A percentile compares a stretch with the other conserved stretches of the same genome.
Evolutionary conservation across 1,140 invertebrate genomes (phyloP).

Genomic region (Pseudomyrmex sp.): DNA sequence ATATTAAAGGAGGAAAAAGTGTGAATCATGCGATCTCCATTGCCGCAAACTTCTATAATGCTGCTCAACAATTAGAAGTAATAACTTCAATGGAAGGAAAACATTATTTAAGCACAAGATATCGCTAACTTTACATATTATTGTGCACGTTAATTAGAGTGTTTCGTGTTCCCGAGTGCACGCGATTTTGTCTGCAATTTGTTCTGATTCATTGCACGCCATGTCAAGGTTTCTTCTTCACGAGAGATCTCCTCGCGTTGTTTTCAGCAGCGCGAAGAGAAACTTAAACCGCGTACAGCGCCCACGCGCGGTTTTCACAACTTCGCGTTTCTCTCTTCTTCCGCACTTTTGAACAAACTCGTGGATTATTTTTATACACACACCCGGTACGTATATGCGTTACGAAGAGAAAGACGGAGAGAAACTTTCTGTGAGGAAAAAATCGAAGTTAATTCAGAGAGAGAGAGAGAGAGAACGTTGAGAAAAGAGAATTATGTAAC

Average conservation of each 20-base stretch:
- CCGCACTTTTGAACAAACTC: background rate
- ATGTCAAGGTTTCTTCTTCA: slow-evolving; percentile 47
- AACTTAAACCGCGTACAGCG: background rate
- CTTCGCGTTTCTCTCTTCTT: background rate
- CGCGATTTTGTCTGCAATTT: slow-evolving; percentile 47
- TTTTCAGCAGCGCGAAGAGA: background rate
- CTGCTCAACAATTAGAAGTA: background rate
- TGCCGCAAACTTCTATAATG: background rate
- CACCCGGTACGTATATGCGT: background rate
- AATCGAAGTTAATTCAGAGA: background rate
- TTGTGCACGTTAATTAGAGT: slow-evolving; percentile 36
- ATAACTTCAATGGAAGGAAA: slow-evolving; percentile 36
- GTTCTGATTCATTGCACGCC: slow-evolving; percentile 38
- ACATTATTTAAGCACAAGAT: slow-evolving; percentile 23
- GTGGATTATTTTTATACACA: background rate
- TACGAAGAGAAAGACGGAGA: background rate
- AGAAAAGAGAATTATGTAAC: background rate
- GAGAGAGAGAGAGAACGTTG: background rate
- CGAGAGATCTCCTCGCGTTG: background rate
- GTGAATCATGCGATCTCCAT: slow-evolving; percentile 15
- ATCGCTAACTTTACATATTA: slow-evolving; percentile 31
- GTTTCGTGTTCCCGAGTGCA: slow-evolving; percentile 36
- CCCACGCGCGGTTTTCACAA: background rate
- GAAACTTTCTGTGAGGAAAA: background rate
- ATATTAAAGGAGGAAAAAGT: slow-evolving; percentile 10